A percentile compares a stretch with the other conserved stretches of the same genome.
Evolutionary conservation across 2,113 vertebrate genomes (phyloP).

Genomic region (Cygnus atratus): DNA sequence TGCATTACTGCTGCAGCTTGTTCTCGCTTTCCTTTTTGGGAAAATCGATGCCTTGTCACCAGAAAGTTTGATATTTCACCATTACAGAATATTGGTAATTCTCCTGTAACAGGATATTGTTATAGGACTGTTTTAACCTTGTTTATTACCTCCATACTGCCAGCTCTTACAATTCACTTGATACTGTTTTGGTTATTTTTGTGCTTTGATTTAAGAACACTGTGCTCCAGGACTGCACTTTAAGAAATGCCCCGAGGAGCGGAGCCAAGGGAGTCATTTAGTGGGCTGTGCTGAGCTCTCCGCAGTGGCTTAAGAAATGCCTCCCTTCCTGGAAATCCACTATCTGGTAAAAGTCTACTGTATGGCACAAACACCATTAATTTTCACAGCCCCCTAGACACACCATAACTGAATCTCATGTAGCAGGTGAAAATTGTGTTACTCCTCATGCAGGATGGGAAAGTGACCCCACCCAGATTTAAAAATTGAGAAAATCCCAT

Average conservation of each 20-base stretch:
- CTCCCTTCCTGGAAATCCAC: background rate
- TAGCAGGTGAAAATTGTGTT: background rate
- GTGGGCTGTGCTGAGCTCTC: background rate
- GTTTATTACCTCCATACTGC: conserved; percentile 30
- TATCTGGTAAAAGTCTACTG: background rate
- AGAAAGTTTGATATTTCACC: background rate
- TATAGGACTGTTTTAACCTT: background rate
- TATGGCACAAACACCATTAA: background rate
- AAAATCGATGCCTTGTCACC: background rate
- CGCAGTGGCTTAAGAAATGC: background rate
- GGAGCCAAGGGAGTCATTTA: background rate
- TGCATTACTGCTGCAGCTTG: background rate
- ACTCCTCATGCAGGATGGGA: background rate
- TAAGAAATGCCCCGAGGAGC: background rate
- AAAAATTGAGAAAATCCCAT: background rate
- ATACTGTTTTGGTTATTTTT: conserved; percentile 42
- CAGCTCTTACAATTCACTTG: conserved; percentile 12
- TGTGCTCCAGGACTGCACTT: background rate
- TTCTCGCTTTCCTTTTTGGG: conserved; percentile 43
- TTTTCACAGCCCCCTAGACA: background rate
- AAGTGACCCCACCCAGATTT: background rate
- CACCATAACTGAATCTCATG: fast-evolving
- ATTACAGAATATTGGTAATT: background rate
- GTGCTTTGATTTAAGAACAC: conserved; percentile 44
- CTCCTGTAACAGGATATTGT: background rate